Conservation (phyloP, 2,113 vertebrate species). For the Myxocyprinus asiaticus region DNA sequence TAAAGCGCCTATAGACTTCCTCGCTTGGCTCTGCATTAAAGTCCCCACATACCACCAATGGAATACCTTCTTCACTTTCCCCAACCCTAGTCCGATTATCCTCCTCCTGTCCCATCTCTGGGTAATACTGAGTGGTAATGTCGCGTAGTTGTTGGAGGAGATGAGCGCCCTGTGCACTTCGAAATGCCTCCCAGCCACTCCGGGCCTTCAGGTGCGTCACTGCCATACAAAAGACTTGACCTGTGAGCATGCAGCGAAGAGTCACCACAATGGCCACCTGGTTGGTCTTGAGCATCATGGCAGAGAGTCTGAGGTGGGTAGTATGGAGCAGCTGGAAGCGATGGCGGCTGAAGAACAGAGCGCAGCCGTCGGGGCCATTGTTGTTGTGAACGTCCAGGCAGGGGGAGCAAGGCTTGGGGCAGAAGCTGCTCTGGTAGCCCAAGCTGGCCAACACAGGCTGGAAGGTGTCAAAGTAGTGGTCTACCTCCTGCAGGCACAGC, state of each 20-base stretch:
- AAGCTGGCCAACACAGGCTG: constrained; percentile 85
- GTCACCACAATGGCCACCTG: constrained; percentile 91
- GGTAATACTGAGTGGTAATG: constrained; percentile 67
- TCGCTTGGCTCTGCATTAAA: constrained; percentile 92
- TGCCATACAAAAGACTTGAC: constrained; percentile 78
- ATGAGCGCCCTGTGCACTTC: constrained; percentile 86
- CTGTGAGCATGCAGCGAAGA: constrained; percentile 76
- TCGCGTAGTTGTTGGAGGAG: constrained; percentile 82
- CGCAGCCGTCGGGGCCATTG: constrained; percentile 93
- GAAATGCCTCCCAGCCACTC: constrained; percentile 88
- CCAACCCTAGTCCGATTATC: too few species aligned
- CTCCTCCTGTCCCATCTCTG: neutral
- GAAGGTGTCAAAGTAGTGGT: constrained; percentile 95
- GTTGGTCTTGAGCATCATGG: constrained; percentile 90
- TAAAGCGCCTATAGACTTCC: constrained; percentile 88
- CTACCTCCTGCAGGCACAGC: constrained; percentile 93
- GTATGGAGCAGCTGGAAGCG: constrained; percentile 80
- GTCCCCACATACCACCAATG: constrained; percentile 89
- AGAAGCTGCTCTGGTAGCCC: constrained; percentile 89
- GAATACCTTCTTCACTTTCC: constrained; percentile 60
- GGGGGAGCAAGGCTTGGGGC: constrained; percentile 90
- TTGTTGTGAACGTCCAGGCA: constrained; percentile 90
- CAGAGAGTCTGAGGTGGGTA: constrained; percentile 81
- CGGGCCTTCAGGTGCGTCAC: constrained; percentile 94
- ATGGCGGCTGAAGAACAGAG: constrained; percentile 86